These are phyloP conservation scores for Drosophila rubida DNA, from an alignment of 2,888 invertebrate genomes.

Conservation along the genomic window DNA sequence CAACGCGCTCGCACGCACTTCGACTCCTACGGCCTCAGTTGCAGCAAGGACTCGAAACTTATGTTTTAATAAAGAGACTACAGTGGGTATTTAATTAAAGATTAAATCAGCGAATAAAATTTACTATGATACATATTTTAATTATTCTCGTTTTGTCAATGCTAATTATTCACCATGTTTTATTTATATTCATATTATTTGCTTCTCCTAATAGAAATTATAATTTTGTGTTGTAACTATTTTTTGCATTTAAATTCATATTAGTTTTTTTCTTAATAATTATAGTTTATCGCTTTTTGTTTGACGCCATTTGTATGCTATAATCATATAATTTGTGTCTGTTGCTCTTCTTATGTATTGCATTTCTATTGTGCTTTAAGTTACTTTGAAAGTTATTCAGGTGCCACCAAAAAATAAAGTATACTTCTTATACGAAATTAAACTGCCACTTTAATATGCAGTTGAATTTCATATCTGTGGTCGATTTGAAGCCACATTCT, in stretches of 20 bases:
- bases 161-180: background rate
- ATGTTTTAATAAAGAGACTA: background rate
- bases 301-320: no score
- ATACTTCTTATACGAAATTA: no score
- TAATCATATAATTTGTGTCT: no score
- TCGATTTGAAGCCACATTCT: background rate
- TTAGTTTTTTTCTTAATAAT: no score
- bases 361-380: background rate
- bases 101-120: no score
- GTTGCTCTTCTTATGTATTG: background rate
- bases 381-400: background rate
- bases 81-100: no score
- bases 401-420: no score
- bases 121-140: background rate
- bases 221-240: no score
- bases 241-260: no score
- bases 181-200: no score
- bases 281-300: no score
- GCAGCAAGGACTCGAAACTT: constrained; percentile 11
- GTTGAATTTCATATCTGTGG: background rate
- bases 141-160: background rate
- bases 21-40: background rate
- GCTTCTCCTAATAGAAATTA: no score
- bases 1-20: constrained; percentile 11
- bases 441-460: background rate